These are phyloP conservation scores for Merodon equestris DNA, from an alignment of 2,888 invertebrate genomes.

Conservation along the genomic window DNA sequence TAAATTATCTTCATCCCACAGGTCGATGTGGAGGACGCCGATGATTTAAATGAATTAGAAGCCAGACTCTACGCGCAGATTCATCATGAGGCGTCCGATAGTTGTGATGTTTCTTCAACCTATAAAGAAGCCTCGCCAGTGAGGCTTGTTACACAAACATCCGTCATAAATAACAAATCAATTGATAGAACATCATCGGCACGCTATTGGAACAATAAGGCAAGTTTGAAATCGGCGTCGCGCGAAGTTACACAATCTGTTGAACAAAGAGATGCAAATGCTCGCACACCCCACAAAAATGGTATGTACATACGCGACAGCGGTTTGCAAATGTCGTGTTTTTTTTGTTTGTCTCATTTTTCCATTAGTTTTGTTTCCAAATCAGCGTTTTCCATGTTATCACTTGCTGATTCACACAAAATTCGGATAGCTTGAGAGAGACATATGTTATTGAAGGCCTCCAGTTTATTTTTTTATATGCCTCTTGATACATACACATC, in stretches of 20 bases:
- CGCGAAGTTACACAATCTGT: constrained; percentile 12
- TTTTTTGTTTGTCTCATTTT: no score
- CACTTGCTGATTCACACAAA: not conserved
- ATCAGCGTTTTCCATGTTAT: constrained; percentile 60
- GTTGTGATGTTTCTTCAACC: constrained; percentile 43
- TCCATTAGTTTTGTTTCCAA: not conserved
- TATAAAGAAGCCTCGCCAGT: constrained; percentile 34
- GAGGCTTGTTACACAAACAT: constrained; percentile 71
- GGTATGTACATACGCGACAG: constrained; percentile 29
- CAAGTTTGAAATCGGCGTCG: not conserved
- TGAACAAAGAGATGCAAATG: not conserved
- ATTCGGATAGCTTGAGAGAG: no score
- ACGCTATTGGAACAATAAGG: constrained; percentile 70
- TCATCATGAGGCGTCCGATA: constrained; percentile 73
- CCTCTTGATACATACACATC: no score
- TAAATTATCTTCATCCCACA: no score
- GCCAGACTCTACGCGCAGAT: constrained; percentile 76
- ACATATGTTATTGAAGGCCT: no score
- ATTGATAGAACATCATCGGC: constrained; percentile 48
- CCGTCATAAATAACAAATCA: constrained; percentile 71
- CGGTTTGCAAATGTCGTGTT: no score
- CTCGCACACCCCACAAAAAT: no score
- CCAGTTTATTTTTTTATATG: no score
- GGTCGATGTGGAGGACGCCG: constrained; percentile 71
- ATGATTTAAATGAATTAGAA: constrained; percentile 76